Percentiles rank a stretch among this genome's conserved stretches.
Evolutionary conservation across 2,113 vertebrate genomes (phyloP).

Genomic region (Forbesichthys agassizii): DNA sequence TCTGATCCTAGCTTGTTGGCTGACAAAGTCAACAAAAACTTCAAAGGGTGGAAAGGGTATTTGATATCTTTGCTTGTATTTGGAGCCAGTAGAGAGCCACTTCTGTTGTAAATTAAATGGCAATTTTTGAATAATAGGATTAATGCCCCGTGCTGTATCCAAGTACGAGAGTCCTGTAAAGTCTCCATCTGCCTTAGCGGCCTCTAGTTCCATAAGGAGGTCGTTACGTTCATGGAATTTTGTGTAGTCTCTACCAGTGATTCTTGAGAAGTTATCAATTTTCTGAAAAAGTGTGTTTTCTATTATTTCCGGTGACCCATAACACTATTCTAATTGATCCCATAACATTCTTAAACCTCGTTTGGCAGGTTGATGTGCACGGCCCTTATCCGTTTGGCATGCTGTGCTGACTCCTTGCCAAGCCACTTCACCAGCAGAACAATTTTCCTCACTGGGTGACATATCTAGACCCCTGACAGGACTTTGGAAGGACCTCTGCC

Average conservation of each 20-base stretch:
- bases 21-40: too few relatives aligned
- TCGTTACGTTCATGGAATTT: constrained; percentile 26
- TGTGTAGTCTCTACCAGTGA: background rate
- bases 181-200: background rate
- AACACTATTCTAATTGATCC: background rate
- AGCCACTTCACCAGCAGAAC: constrained; percentile 3
- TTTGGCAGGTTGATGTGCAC: constrained; percentile 34
- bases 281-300: constrained; percentile 31
- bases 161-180: too few relatives aligned
- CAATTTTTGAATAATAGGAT: too few relatives aligned
- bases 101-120: too few relatives aligned
- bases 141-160: too few relatives aligned
- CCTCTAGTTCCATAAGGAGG: constrained; percentile 27
- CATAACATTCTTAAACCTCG: background rate
- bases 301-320: background rate
- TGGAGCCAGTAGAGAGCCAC: too few relatives aligned
- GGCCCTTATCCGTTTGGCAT: constrained; percentile 28
- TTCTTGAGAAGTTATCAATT: background rate
- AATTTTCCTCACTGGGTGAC: constrained; percentile 25
- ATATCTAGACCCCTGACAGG: constrained; percentile 11
- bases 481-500: constrained; percentile 7
- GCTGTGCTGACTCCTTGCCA: constrained; percentile 25
- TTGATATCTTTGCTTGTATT: too few relatives aligned
- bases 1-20: too few relatives aligned
- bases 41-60: too few relatives aligned